A percentile compares a stretch with the other conserved stretches of the same genome.
Conservation (phyloP, 2,113 vertebrate species). For the Oncorhynchus gorbuscha region DNA sequence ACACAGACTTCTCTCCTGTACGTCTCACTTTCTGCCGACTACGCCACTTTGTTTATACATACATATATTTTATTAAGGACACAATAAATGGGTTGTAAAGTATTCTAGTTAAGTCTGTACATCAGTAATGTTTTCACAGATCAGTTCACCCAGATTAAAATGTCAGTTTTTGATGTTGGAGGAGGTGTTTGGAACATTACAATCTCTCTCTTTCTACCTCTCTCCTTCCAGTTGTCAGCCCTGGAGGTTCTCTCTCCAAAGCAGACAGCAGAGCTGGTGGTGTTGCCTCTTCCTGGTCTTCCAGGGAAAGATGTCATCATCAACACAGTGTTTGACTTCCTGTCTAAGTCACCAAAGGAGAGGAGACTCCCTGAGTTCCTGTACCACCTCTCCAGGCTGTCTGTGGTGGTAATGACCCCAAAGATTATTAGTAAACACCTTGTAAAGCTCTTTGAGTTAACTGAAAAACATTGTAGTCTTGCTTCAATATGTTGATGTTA, state of each 20-base stretch:
- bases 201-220: background rate
- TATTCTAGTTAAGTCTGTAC: too few relatives aligned
- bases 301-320: constrained; percentile 44
- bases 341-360: constrained; percentile 26
- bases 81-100: too few relatives aligned
- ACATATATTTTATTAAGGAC: too few relatives aligned
- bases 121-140: background rate
- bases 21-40: too few relatives aligned
- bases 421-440: too few relatives aligned
- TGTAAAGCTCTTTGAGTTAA: too few relatives aligned
- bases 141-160: background rate
- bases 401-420: too few relatives aligned
- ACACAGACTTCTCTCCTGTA: too few relatives aligned
- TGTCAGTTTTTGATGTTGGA: background rate
- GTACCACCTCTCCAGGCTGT: constrained; percentile 11
- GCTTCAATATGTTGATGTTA: background rate
- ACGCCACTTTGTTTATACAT: too few relatives aligned
- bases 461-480: background rate
- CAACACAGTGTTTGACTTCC: constrained; percentile 52
- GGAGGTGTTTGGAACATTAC: background rate
- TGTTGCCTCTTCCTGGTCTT: constrained; percentile 21
- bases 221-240: constrained; percentile 35
- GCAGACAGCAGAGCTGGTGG: constrained; percentile 61
- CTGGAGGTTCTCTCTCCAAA: constrained; percentile 44
- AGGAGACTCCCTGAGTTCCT: constrained; percentile 44